Conservation (phyloP, 1,140 invertebrate species). For the Drosophila arawakana region DNA sequence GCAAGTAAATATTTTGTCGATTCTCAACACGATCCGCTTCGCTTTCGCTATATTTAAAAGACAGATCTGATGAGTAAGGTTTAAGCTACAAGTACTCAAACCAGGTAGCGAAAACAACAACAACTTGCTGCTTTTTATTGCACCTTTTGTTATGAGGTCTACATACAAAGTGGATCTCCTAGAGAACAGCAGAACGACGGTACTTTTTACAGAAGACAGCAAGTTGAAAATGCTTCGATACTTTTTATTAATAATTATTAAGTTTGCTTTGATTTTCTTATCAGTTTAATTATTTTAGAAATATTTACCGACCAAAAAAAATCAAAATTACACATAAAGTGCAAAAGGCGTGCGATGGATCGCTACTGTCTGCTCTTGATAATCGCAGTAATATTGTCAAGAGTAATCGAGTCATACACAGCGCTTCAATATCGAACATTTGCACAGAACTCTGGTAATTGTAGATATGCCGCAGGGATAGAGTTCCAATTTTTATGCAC, state of each 20-base stretch:
- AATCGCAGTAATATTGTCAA: not conserved
- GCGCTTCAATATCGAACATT: not conserved
- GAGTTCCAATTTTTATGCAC: not conserved
- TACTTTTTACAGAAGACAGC: too few species aligned
- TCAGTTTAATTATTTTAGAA: not conserved
- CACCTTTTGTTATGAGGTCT: conserved; percentile 42
- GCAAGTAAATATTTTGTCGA: conserved; percentile 18
- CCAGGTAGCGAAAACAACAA: conserved; percentile 32
- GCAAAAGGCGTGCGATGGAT: not conserved
- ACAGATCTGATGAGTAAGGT: conserved; percentile 23
- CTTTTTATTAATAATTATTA: not conserved
- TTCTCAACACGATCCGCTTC: conserved; percentile 68
- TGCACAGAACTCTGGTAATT: not conserved
- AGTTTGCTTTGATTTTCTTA: not conserved
- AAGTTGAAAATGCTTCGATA: too few species aligned
- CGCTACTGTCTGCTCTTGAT: conserved; percentile 1
- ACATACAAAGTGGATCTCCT: conserved; percentile 46
- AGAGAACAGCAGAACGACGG: not conserved
- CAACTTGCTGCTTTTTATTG: conserved; percentile 64
- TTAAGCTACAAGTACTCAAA: not conserved
- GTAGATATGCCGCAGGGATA: not conserved
- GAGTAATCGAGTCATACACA: not conserved
- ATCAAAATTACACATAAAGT: not conserved
- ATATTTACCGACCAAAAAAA: not conserved
- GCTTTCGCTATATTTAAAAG: conserved; percentile 67